Conservation (phyloP, 2,113 vertebrate species). For the Clarias gariepinus region DNA sequence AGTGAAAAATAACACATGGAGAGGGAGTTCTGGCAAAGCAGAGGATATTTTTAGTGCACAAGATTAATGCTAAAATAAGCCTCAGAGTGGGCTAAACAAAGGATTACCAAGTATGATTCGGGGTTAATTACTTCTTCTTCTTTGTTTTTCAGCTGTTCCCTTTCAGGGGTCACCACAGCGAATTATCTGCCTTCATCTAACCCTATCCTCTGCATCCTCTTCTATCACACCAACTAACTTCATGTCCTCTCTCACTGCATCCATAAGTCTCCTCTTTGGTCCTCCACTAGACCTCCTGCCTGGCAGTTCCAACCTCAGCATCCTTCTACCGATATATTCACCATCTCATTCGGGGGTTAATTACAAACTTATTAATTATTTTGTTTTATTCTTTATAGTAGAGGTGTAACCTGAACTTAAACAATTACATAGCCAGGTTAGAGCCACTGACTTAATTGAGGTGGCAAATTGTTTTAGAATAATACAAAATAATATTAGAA, state of each 20-base stretch:
- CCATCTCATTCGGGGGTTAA: too few relatives aligned
- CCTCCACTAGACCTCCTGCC: too few relatives aligned
- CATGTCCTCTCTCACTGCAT: too few relatives aligned
- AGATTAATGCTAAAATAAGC: constrained; percentile 16
- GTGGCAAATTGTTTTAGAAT: neutral
- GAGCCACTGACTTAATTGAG: neutral
- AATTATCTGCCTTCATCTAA: too few relatives aligned
- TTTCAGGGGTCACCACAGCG: too few relatives aligned
- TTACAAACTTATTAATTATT: neutral
- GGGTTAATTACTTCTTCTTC: neutral
- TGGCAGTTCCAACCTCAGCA: too few relatives aligned
- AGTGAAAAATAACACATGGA: constrained; percentile 25
- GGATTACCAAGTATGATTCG: neutral
- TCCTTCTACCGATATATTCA: too few relatives aligned
- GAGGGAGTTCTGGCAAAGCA: neutral
- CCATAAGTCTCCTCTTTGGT: too few relatives aligned
- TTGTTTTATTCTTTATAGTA: neutral
- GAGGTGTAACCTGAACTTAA: neutral
- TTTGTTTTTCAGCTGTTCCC: too few relatives aligned
- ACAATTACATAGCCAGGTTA: neutral
- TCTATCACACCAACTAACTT: too few relatives aligned
- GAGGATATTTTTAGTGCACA: neutral
- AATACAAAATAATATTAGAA: neutral
- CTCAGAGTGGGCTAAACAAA: neutral
- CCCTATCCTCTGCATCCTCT: too few relatives aligned